Conservation (phyloP, 2,113 vertebrate genomes). For the Acrocephalus arundinaceus region DNA sequence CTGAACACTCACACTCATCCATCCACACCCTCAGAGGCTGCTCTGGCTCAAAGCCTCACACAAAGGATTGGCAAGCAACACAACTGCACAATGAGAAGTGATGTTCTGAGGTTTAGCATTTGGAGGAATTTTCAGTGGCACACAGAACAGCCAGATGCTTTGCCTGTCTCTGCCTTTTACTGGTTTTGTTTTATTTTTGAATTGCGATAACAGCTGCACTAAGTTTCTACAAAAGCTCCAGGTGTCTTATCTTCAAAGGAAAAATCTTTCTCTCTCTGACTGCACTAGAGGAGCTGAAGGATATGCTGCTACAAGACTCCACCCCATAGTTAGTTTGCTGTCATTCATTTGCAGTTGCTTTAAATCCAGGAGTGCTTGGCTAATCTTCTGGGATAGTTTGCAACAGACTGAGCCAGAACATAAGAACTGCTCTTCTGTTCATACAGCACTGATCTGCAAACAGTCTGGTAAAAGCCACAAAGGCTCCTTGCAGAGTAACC, state of each 20-base stretch:
- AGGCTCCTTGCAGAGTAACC: not conserved
- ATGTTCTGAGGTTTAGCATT: not conserved
- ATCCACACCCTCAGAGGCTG: not conserved
- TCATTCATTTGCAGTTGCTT: not conserved
- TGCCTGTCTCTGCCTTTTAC: not conserved
- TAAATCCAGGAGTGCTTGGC: not conserved
- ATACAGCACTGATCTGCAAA: not conserved
- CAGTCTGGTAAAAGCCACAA: not conserved
- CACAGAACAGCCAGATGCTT: not conserved
- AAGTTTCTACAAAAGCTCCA: not conserved
- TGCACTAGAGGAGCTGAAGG: not conserved
- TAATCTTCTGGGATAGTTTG: not conserved
- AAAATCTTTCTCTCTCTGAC: not conserved
- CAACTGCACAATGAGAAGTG: not conserved
- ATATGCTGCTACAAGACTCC: not conserved
- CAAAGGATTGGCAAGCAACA: not conserved
- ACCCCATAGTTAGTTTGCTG: not conserved
- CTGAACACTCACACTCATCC: not conserved
- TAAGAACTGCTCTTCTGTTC: not conserved
- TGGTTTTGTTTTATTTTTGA: not conserved
- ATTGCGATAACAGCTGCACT: not conserved
- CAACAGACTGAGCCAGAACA: not conserved
- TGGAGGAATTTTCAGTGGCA: not conserved
- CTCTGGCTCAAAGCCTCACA: not conserved
- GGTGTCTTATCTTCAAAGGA: slow-evolving; percentile 38